These are phyloP conservation scores for Hydropotes inermis DNA, from an alignment of 2,113 vertebrate species.

Conservation along the genomic window DNA sequence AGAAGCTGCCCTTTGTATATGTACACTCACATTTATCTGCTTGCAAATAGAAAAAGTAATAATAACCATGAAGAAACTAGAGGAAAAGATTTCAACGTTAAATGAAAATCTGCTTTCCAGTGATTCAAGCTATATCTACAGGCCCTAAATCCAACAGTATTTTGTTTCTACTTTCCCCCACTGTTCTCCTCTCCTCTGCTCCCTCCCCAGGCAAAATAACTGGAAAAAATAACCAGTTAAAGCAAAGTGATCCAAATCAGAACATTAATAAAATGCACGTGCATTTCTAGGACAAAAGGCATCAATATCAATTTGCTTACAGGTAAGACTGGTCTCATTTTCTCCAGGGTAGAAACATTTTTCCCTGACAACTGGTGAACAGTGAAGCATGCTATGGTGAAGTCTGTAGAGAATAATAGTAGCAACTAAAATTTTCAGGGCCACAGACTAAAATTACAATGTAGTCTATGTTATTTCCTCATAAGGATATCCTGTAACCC, in stretches of 20 bases:
- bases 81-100: neutral
- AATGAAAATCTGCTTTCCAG: neutral
- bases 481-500: neutral
- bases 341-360: neutral
- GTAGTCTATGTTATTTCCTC: neutral
- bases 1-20: neutral
- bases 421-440: conserved; percentile 41
- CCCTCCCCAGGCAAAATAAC: neutral
- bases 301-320: conserved; percentile 48
- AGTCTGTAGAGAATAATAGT: neutral
- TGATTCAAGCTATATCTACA: neutral
- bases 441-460: neutral
- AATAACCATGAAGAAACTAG: neutral
- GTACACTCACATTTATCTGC: neutral
- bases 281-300: conserved; percentile 25
- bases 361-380: conserved; percentile 39
- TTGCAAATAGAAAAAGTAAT: neutral
- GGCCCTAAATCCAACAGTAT: neutral
- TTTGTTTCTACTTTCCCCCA: neutral
- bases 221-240: neutral
- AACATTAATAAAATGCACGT: conserved; percentile 40
- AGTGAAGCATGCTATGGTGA: conserved; percentile 4
- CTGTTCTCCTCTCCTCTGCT: neutral
- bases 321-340: conserved; percentile 48
- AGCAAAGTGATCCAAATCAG: neutral